phyloP scores from a whole-genome alignment of 2,888 invertebrate genomes.

The Nematopogon swammerdamellus region DNA sequence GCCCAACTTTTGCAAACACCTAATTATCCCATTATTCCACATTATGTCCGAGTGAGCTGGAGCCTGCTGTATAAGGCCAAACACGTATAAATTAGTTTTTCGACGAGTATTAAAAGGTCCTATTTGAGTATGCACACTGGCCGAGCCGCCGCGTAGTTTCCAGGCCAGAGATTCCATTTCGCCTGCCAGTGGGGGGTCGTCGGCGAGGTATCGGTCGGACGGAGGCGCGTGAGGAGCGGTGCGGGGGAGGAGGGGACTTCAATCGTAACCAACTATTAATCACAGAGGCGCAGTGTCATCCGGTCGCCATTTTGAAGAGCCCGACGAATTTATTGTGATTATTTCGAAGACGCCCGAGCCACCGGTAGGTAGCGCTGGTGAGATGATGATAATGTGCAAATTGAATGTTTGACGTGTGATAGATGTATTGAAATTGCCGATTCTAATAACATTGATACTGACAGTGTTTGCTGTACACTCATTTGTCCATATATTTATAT shows the following conservation, averaged over 20 bases:
- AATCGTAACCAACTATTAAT: constrained; percentile 52
- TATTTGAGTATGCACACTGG: constrained; percentile 21
- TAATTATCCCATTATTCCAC: too few relatives aligned
- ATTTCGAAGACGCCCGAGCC: constrained; percentile 7
- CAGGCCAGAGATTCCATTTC: constrained; percentile 47
- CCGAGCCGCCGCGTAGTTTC: background rate
- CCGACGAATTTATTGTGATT: constrained; percentile 30
- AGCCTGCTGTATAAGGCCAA: too few relatives aligned
- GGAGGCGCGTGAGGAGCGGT: background rate
- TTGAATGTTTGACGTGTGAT: too few relatives aligned
- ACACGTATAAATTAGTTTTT: constrained; percentile 34
- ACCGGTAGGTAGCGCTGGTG: too few relatives aligned
- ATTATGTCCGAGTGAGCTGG: too few relatives aligned
- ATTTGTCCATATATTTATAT: too few relatives aligned
- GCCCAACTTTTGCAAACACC: too few relatives aligned
- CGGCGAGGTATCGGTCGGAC: constrained; percentile 10
- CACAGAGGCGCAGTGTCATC: constrained; percentile 53
- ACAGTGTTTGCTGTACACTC: too few relatives aligned
- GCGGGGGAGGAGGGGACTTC: constrained; percentile 24
- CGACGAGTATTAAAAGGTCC: constrained; percentile 43
- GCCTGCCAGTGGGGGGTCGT: constrained; percentile 48
- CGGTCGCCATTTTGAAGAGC: constrained; percentile 16
- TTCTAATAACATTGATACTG: too few relatives aligned
- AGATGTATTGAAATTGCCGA: too few relatives aligned
- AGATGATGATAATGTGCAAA: too few relatives aligned